phyloP scores from a whole-genome alignment of 1,140 invertebrate species.

The Telenomus remus region DNA sequence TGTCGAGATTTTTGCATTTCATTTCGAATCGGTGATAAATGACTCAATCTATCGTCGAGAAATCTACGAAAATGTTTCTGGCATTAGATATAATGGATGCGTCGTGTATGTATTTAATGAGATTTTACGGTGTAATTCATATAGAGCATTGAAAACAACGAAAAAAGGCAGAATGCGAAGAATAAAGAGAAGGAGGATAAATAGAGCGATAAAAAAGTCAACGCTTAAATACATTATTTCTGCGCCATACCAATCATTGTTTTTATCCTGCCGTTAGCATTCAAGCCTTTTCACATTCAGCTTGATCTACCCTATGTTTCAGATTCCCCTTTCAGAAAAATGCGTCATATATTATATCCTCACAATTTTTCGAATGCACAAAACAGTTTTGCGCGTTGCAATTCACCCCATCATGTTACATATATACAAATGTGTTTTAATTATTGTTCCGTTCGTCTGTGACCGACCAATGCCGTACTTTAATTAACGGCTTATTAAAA shows the following conservation, averaged over 20 bases:
- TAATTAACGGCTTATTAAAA: background rate
- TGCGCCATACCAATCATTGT: conserved; percentile 60
- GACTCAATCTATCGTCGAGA: conserved; percentile 41
- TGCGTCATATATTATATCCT: conserved; percentile 60
- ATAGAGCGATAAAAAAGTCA: conserved; percentile 70
- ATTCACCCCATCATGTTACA: conserved; percentile 46
- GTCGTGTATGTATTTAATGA: conserved; percentile 72
- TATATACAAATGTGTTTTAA: conserved; percentile 46
- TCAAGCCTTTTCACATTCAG: conserved; percentile 59
- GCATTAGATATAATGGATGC: conserved; percentile 71
- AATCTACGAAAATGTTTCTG: conserved; percentile 68
- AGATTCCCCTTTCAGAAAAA: conserved; percentile 59
- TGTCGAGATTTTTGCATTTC: conserved; percentile 29
- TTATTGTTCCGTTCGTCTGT: conserved; percentile 23
- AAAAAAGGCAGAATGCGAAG: conserved; percentile 56
- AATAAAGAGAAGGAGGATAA: conserved; percentile 47
- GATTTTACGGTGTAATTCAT: conserved; percentile 74
- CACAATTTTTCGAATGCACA: conserved; percentile 59
- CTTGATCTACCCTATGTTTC: conserved; percentile 63
- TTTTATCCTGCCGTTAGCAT: conserved; percentile 53
- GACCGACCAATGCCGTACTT: background rate
- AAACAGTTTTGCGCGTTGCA: conserved; percentile 56
- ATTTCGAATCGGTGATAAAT: conserved; percentile 51
- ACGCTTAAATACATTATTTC: conserved; percentile 73
- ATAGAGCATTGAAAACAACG: conserved; percentile 74